phyloP scores from a whole-genome alignment of 2,113 vertebrate genomes.

The Pongo pygmaeus region DNA sequence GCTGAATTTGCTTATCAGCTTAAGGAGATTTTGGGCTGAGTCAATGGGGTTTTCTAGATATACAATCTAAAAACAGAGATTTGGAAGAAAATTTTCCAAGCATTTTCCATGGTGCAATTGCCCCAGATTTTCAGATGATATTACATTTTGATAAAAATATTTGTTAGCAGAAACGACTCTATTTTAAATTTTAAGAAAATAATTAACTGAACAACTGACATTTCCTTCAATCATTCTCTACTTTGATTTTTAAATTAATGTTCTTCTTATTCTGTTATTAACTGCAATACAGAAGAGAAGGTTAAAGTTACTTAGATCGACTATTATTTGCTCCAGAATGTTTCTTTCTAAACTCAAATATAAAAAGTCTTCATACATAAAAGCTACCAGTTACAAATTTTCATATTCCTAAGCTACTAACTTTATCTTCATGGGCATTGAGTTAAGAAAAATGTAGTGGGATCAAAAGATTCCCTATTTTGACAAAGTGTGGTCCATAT shows the following conservation, averaged over 20 bases:
- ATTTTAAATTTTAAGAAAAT: background rate
- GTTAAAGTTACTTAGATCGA: background rate
- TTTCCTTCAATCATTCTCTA: slow-evolving; percentile 14
- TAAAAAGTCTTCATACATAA: background rate
- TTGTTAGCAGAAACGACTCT: slow-evolving; percentile 1
- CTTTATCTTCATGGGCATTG: background rate
- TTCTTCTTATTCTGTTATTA: background rate
- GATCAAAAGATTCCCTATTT: background rate
- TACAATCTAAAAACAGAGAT: background rate
- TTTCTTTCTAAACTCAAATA: background rate
- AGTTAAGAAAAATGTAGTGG: background rate
- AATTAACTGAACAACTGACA: background rate
- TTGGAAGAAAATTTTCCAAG: background rate
- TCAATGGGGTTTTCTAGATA: too few relatives aligned
- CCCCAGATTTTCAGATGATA: background rate
- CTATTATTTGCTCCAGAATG: background rate
- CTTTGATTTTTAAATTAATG: background rate
- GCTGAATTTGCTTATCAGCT: too few relatives aligned
- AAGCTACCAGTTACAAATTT: background rate
- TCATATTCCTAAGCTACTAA: background rate
- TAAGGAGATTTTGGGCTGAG: too few relatives aligned
- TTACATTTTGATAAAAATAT: background rate
- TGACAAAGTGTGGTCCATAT: background rate
- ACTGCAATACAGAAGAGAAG: background rate
- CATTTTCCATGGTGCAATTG: background rate